Evolutionary conservation across 2,113 vertebrate species (phyloP).

Genomic region (Potamarius usumacintae): DNA sequence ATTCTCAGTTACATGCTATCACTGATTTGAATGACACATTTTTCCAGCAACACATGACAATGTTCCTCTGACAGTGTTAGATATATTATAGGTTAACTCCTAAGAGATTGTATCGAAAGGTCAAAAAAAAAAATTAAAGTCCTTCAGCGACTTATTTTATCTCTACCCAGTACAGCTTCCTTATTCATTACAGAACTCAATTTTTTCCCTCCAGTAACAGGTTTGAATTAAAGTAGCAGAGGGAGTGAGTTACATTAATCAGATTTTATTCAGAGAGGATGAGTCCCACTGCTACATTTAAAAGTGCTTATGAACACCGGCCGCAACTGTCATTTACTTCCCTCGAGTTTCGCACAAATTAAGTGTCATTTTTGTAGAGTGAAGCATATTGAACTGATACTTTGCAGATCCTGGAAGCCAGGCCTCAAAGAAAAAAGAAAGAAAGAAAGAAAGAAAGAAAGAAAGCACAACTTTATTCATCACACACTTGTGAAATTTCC

Average conservation of each 20-base stretch:
- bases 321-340: slow-evolving; percentile 26
- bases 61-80: background rate
- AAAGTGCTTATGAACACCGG: slow-evolving; percentile 32
- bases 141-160: background rate
- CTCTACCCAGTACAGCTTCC: slow-evolving; percentile 15
- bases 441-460: no score
- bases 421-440: background rate
- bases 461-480: no score
- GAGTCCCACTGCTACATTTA: slow-evolving; percentile 28
- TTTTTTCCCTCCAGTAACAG: slow-evolving; percentile 26
- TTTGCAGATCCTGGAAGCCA: background rate
- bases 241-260: slow-evolving; percentile 35
- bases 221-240: slow-evolving; percentile 27
- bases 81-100: background rate
- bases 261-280: slow-evolving; percentile 31
- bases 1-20: background rate
- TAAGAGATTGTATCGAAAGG: background rate
- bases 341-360: slow-evolving; percentile 15
- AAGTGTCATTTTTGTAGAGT: slow-evolving; percentile 22
- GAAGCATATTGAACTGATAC: background rate
- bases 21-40: background rate
- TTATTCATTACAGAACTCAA: slow-evolving; percentile 17
- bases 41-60: background rate
- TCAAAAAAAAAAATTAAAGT: background rate
- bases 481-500: no score